Percentiles rank a stretch among this genome's conserved stretches.
phyloP scores from a whole-genome alignment of 2,113 vertebrate species.

The Otocyon megalotis region DNA sequence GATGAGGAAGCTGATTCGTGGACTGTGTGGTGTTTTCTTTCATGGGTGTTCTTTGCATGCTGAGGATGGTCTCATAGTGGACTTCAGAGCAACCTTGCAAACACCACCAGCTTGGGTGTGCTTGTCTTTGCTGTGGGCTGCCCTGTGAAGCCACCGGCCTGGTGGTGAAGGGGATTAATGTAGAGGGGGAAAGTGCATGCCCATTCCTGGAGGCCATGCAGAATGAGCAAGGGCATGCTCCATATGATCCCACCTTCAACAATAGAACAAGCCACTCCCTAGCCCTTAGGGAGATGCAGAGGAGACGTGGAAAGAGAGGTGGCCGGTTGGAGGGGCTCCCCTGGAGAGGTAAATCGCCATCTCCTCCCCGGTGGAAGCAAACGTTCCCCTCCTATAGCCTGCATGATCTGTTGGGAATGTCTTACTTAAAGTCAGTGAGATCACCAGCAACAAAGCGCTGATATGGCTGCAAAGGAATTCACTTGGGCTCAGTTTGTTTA shows the following conservation, averaged over 20 bases:
- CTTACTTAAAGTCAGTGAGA: not conserved
- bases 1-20: fast-evolving
- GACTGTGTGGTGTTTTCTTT: not conserved
- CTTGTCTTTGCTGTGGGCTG: no score
- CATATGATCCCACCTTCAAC: not conserved
- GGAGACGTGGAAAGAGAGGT: no score
- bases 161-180: not conserved
- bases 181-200: not conserved
- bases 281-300: no score
- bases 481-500: not conserved
- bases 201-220: not conserved
- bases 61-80: no score
- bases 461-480: not conserved
- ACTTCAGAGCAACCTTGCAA: fast-evolving
- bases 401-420: fast-evolving
- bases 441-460: not conserved
- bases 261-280: not conserved
- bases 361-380: fast-evolving
- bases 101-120: not conserved
- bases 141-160: not conserved
- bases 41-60: no score
- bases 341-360: not conserved
- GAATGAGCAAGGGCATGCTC: not conserved
- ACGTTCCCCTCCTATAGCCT: fast-evolving
- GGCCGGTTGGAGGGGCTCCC: no score